Evolutionary conservation across 2,888 invertebrate species (phyloP), one percentile per base, ranked within the genome.

Genomic region (Xestia xanthographa): DNA sequence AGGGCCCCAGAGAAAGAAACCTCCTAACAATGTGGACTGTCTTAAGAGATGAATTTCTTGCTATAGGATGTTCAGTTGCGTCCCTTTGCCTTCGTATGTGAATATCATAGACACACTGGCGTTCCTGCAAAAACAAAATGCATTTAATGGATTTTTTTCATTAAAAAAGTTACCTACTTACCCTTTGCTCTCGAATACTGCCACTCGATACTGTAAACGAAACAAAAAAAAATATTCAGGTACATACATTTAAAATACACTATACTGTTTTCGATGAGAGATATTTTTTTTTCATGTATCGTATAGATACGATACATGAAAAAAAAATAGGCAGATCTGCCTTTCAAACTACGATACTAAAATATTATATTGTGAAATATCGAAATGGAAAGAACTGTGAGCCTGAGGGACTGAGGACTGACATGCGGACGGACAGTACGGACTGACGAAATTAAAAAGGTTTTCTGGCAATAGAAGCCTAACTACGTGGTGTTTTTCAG

Each of bases 361-460:
- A 79, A 79, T n/a, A 45, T 50, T 60, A 26, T 50, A 58, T 20
- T 65, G 9, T 5, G 11, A 29, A 73, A 60, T 65, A 63, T 53
- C 12, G 14, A 70, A 66, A 63, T 14, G 11, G 60, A 69, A 60
- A 62, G 14, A 67, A 43, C 48, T 58, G 17, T 66, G 22, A 62
- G 68, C 74, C 50, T 62, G 8, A 60, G 26, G 45, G 38, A n/a
- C 8, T 5, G 29, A 20, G 41, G 11, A 38, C 11, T 68, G 50
- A 74, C 60, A 66, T 56, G 53, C 26, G 41, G 34, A 60, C 45
- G 12, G 60, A 68, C n/a, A 66, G 66, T 56, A 41, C 5, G 29
- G 45, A 56, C 14, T 22, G 62, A n/a, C 22, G 60, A 73, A 80
- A 79, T 62, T 56, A 66, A 80, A 80, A 73, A 17, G 41, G 14